Conservation (phyloP, 2,888 invertebrate species). For the Ochropleura plecta region DNA sequence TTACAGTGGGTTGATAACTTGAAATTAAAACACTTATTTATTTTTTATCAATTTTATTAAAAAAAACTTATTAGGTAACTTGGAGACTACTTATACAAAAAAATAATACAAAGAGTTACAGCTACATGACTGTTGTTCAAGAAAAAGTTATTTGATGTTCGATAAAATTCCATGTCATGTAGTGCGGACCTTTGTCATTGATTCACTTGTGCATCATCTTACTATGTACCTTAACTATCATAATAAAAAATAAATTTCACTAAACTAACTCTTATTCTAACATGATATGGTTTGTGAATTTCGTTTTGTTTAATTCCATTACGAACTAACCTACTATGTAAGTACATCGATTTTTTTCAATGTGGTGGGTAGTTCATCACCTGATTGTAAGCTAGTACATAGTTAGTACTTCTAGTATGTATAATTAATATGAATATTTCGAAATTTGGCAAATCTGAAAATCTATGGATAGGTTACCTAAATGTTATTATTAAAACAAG, state of each 20-base stretch:
- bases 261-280: conserved; percentile 76
- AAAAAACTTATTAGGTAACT: conserved; percentile 64
- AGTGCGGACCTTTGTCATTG: conserved; percentile 42
- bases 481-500: conserved; percentile 49
- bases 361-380: conserved; percentile 10
- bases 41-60: conserved; percentile 57
- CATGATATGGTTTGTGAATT: conserved; percentile 85
- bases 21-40: conserved; percentile 17
- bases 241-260: conserved; percentile 72
- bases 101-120: conserved; percentile 57
- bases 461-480: conserved; percentile 49
- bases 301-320: conserved; percentile 59
- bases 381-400: conserved; percentile 11
- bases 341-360: conserved; percentile 27
- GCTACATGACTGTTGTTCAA: conserved; percentile 46
- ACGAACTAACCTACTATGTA: conserved; percentile 57
- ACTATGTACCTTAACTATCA: conserved; percentile 66
- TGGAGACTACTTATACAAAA: conserved; percentile 59
- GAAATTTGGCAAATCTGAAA: conserved; percentile 65
- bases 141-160: conserved; percentile 5
- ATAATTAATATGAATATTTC: conserved; percentile 37
- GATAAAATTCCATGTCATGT: conserved; percentile 39
- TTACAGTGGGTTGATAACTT: neutral
- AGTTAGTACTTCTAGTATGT: conserved; percentile 42
- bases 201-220: conserved; percentile 69